Percentiles rank a stretch among this genome's conserved stretches.
Evolutionary conservation across 1,140 invertebrate genomes (phyloP).

Genomic region (Ptiloglossa arizonensis): DNA sequence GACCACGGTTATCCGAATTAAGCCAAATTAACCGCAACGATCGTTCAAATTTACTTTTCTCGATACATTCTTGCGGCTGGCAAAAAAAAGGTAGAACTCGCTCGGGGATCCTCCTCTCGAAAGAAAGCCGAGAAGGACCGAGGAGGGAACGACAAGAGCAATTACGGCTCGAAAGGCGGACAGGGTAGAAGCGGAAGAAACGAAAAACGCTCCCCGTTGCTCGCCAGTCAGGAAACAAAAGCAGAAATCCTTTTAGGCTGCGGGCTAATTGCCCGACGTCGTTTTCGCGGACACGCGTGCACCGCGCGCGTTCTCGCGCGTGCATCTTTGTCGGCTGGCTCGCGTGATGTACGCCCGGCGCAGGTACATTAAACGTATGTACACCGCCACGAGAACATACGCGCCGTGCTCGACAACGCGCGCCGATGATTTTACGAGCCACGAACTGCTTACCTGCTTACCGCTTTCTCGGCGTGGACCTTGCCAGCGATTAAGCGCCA

Average conservation of each 20-base stretch:
- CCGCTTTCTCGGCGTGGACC: slow-evolving; percentile 47
- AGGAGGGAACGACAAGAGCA: not conserved
- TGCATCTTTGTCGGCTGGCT: slow-evolving; percentile 25
- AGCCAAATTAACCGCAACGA: too few relatives aligned
- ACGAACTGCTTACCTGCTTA: slow-evolving; percentile 22
- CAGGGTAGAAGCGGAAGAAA: not conserved
- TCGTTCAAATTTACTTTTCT: too few relatives aligned
- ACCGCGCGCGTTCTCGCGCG: slow-evolving; percentile 40
- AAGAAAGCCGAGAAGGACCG: not conserved
- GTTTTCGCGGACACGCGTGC: slow-evolving; percentile 27
- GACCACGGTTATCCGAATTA: too few relatives aligned
- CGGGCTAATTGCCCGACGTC: slow-evolving; percentile 28
- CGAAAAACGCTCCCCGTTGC: not conserved
- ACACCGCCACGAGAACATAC: slow-evolving; percentile 39
- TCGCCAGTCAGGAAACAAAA: not conserved
- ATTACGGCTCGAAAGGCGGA: not conserved
- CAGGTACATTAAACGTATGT: slow-evolving; percentile 40
- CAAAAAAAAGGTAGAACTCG: not conserved
- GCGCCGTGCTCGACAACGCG: slow-evolving; percentile 66
- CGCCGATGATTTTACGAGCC: slow-evolving; percentile 47
- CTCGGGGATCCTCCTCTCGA: not conserved
- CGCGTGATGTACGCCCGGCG: slow-evolving; percentile 26
- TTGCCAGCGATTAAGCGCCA: slow-evolving; percentile 32
- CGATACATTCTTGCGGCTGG: too few relatives aligned
- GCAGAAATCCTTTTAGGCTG: slow-evolving; percentile 2